Evolutionary conservation across 2,797 vertebrate species (phyloP), one percentile per base, ranked within the genome.

Genomic region (Sebastes taczanowskii): DNA sequence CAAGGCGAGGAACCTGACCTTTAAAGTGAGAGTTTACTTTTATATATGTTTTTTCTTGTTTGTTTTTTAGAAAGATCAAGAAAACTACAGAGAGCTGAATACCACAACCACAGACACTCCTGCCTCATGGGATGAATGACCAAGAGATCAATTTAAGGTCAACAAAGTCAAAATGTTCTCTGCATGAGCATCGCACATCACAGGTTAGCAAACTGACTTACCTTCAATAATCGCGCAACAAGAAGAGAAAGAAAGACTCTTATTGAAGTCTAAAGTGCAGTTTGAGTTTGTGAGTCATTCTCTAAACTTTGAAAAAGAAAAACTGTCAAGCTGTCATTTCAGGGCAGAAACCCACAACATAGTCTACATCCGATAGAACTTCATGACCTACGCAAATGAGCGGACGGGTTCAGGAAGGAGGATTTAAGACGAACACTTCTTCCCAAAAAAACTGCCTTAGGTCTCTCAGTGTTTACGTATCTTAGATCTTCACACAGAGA

Each of bases 1-100:
- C 11, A 13, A 20, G 68, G 60, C 25, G 3, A 80, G n/a, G 10
- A 30, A 29, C 25, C 32, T 77, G 76, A 88, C 85, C 83, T 91
- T 90, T 86, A 70, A 69, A 75, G 53, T 22, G 32, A 61, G 70
- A 69, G 29, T 65, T 83, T 53, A 38, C 65, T 61, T 46, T n/a
- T 58, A 35, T 53, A 29, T 22, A 23, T 23, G 23, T 59, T 81
- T 70, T 69, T 71, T 11, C 13, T 71, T 66, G 14, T 29, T 18
- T 59, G 32, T 29, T 78, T 63, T 22, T 22, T 35, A 30, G 11
- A 71, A 72, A 69, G 23, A 32, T 53, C 23, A 27, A 35, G 10
- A 64, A 70, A 72, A 70, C 18, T 25, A 16, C 34, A 68, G 42
- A 56, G 30, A 77, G 25, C 11, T 32, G 63, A 84, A 68, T 27